These are phyloP conservation scores for Urosaurus nigricauda DNA, from an alignment of 2,797 vertebrate species.

Conservation along the genomic window DNA sequence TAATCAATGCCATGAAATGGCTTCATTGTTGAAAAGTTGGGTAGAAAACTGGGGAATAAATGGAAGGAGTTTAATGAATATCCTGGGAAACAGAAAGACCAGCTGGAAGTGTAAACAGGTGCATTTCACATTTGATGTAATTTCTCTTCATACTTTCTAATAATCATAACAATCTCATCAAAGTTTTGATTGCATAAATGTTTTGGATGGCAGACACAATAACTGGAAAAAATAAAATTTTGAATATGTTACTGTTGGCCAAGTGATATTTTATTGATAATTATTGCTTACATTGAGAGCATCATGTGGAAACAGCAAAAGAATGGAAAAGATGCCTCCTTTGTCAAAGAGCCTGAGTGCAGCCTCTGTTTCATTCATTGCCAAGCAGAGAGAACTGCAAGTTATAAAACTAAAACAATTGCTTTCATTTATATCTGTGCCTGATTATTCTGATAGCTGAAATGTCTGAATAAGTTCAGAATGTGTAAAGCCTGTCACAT, in stretches of 20 bases:
- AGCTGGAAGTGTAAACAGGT: neutral
- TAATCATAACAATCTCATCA: neutral
- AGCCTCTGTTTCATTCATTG: constrained; percentile 77
- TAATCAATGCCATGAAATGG: neutral
- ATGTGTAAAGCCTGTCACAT: constrained; percentile 92
- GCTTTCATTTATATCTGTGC: constrained; percentile 77
- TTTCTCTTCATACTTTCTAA: neutral
- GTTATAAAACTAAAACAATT: constrained; percentile 80
- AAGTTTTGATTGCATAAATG: constrained; percentile 24
- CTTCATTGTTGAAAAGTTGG: neutral
- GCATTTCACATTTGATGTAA: too few relatives aligned
- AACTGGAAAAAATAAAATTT: neutral
- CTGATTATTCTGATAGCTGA: constrained; percentile 84
- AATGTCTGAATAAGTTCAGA: constrained; percentile 88
- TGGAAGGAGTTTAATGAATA: neutral
- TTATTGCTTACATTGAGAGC: constrained; percentile 49
- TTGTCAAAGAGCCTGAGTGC: constrained; percentile 74
- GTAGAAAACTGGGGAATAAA: fast-evolving
- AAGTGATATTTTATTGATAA: constrained; percentile 46
- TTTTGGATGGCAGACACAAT: neutral
- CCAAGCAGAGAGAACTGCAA: constrained; percentile 77
- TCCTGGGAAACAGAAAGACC: too few relatives aligned
- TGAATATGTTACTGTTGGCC: constrained; percentile 45
- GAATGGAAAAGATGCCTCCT: constrained; percentile 49
- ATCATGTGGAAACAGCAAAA: constrained; percentile 35